Evolutionary conservation across 2,888 invertebrate species (phyloP).

Genomic region (Lomographa bimaculata): DNA sequence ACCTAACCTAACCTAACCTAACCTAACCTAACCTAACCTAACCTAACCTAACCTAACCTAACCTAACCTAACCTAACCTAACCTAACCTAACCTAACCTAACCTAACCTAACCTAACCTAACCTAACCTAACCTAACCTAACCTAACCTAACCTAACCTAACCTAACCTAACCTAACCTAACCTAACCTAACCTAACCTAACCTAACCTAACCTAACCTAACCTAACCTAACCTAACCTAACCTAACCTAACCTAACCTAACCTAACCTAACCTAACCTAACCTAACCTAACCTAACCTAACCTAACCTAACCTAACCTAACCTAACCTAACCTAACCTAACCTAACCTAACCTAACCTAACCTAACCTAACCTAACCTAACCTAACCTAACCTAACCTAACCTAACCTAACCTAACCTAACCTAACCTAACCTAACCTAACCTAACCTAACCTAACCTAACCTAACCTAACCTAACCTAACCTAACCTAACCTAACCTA

Average conservation of each 20-base stretch:
- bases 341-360: background rate
- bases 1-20: background rate
- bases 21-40: background rate
- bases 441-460: background rate
- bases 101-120: background rate
- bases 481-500: background rate
- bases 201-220: background rate
- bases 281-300: background rate
- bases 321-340: background rate
- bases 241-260: background rate
- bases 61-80: background rate
- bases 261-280: background rate
- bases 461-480: background rate
- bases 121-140: background rate
- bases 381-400: background rate
- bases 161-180: background rate
- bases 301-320: background rate
- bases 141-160: background rate
- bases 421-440: background rate
- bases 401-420: background rate
- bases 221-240: background rate
- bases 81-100: background rate
- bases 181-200: background rate
- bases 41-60: background rate
- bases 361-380: background rate